Conservation (phyloP, 2,113 vertebrate genomes). For the Hippolais icterina region DNA sequence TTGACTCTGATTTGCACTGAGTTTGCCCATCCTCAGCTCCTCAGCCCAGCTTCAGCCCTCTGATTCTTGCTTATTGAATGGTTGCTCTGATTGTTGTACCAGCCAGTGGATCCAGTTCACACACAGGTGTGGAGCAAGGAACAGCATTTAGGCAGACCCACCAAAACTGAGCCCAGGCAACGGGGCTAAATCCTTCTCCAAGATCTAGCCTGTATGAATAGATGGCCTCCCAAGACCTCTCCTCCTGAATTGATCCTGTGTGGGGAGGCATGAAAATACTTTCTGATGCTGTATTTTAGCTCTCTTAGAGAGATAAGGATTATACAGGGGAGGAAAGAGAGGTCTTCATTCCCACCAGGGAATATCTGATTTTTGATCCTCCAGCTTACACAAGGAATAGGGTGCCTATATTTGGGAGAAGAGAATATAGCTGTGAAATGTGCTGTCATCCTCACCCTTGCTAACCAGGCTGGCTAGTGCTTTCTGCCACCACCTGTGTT, state of each 20-base stretch:
- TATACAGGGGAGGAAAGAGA: neutral
- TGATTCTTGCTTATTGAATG: neutral
- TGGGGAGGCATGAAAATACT: neutral
- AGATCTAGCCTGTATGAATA: neutral
- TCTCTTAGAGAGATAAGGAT: neutral
- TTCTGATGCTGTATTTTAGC: neutral
- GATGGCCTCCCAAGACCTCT: neutral
- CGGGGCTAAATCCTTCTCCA: neutral
- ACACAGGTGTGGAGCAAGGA: neutral
- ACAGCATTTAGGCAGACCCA: neutral
- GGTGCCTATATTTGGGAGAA: neutral
- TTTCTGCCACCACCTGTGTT: neutral
- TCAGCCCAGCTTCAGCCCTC: neutral
- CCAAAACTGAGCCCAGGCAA: neutral
- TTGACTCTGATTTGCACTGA: neutral
- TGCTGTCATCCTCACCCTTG: neutral
- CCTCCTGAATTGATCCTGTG: neutral
- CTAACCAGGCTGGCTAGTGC: neutral
- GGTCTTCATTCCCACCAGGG: neutral
- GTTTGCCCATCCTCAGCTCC: neutral
- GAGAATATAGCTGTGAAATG: neutral
- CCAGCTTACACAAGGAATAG: neutral
- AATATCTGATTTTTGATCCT: neutral
- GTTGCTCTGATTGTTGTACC: neutral
- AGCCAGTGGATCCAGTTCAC: neutral